Conservation (phyloP, 2,797 vertebrate species). For the Serranus cabrilla region DNA sequence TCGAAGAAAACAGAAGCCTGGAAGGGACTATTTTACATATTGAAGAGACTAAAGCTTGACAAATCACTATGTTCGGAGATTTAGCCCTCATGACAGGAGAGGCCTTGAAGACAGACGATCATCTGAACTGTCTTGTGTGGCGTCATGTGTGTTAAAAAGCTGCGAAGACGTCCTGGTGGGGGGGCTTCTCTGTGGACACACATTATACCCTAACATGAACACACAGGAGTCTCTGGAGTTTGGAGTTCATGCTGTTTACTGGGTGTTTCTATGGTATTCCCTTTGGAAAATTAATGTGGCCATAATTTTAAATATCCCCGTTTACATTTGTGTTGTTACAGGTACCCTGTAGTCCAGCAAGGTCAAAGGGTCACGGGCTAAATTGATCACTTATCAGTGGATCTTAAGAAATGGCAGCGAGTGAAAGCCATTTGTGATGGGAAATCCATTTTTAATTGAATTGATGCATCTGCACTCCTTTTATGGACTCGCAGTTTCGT, state of each 20-base stretch:
- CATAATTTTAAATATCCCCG: constrained; percentile 28
- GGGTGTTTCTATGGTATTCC: background rate
- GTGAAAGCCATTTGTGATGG: constrained; percentile 68
- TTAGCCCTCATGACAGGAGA: constrained; percentile 66
- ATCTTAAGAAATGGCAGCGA: constrained; percentile 64
- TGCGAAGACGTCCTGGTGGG: constrained; percentile 20
- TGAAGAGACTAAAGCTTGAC: constrained; percentile 69
- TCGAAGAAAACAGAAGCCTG: constrained; percentile 66
- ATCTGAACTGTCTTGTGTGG: constrained; percentile 44
- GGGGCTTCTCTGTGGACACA: constrained; percentile 19
- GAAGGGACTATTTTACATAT: constrained; percentile 75
- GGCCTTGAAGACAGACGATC: constrained; percentile 60
- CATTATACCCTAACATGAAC: constrained; percentile 21
- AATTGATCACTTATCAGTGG: constrained; percentile 70
- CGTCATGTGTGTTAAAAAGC: constrained; percentile 45
- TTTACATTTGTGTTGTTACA: constrained; percentile 35
- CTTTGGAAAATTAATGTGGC: constrained; percentile 31
- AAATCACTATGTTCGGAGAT: constrained; percentile 65
- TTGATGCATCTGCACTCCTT: constrained; percentile 61
- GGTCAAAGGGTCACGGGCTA: constrained; percentile 59
- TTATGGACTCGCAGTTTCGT: constrained; percentile 4
- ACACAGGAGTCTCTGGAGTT: constrained; percentile 33
- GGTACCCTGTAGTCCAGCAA: constrained; percentile 25
- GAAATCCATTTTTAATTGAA: constrained; percentile 79
- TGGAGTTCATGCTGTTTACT: constrained; percentile 10